Evolutionary conservation across 2,888 invertebrate species (phyloP), one percentile per base, ranked within the genome.

Genomic region (Ophioninae sp.): DNA sequence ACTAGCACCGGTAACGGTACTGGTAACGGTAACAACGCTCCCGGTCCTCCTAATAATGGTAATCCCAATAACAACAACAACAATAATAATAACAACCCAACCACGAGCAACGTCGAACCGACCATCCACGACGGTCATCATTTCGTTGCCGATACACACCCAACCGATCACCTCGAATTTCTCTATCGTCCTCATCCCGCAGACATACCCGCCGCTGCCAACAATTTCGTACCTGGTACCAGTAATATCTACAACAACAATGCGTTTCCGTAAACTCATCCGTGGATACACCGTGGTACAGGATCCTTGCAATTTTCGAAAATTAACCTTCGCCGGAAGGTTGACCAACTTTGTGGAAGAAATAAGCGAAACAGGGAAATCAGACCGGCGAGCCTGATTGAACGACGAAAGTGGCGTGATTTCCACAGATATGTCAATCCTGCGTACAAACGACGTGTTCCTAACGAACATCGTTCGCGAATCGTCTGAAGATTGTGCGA

Each of bases 221-320:
- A 82, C 65, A 84, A 23, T 39, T 84, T 82, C 6, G 84, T 84
- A 13, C 84, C 84, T 10, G 79, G 82, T 23, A 73, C 84, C n/a
- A 82, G 84, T 30, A 84, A 84, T 58, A 82, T 84, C 82, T 82
- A 84, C 58, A 84, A 84, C 71, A 84, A 84, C 37, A 84, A 79
- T 72, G 81, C 79, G 17, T 84, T 84, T 64, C 84, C 84, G 41
- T 84, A 79, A 65, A 13, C 17, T 51, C 51, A 17, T 37, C 37
- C 22, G 17, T 39, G 20, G 10, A 37, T 9, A 37, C 64, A n/a
- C 22, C 23, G 22, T 22, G 51, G 51, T 13, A 20, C 10, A 67
- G 20, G 67, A 67, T 37, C 23, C 17, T 17, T 30, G 37, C 9
- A 64, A 59, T 22, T 59, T 22, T 59, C 22, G 59, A 59, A 20